Evolutionary conservation across 2,797 vertebrate genomes (phyloP), one percentile per base, ranked within the genome.

Genomic region (Lutjanus campechanus): DNA sequence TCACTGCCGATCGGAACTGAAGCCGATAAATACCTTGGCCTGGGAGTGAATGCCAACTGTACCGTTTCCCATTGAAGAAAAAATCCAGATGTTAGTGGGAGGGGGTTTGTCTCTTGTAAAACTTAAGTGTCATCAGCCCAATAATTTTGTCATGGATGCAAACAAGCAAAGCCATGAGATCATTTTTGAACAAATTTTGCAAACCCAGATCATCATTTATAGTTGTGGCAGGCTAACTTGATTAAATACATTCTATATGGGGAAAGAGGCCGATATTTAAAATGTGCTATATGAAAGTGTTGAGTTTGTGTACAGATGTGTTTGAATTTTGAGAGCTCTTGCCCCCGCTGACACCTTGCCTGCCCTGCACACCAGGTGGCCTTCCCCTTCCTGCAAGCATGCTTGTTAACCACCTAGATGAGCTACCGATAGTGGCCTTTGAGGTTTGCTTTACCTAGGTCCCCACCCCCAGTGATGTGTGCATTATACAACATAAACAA

Each of bases 391-490:
- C 25, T 16, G 44, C 10, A 54, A 49, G 25, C 25, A 41, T 0
- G 2, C 43, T 25, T 67, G 36, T 77, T 77, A 63, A n/a, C 44
- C 12, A 65, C 36, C 15, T 25, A 13, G 22, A 68, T 25, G 4
- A 67, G 20, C 49, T 20, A 67, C 41, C 12, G 1, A 54, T 19
- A 53, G 25, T 54, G 54, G 36, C 41, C 62, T 78, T 54, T 43
- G 22, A 62, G 44, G 69, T 54, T 72, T 50, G 29, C 29, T 50
- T 72, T 51, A 68, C 17, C 73, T 19, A 46, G 8, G 40, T 60
- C 29, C 6, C 36, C 20, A 62, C 44, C 40, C 9, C 40, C 60
- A 73, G 20, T 51, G 25, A 50, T 25, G 61, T 65, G 69, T 65
- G 29, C 9, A 16, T 50, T 65, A 53, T 29, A 40, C 50, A 71